phyloP scores from a whole-genome alignment of 2,113 vertebrate genomes.

The Eptesicus fuscus region DNA sequence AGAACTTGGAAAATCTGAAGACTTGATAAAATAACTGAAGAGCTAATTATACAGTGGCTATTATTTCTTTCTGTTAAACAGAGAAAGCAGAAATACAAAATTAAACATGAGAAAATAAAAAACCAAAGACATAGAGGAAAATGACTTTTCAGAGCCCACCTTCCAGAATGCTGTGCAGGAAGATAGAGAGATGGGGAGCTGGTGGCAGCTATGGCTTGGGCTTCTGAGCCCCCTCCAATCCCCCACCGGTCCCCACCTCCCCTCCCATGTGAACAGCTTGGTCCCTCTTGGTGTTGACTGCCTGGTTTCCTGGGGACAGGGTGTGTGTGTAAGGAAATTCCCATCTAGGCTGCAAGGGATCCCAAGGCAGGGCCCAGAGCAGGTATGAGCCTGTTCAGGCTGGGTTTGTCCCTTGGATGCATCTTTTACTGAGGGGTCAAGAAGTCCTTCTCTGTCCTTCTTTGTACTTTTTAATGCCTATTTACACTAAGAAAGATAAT shows the following conservation, averaged over 20 bases:
- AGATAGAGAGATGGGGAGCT: not conserved
- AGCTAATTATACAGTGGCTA: not conserved
- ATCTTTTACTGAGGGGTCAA: not conserved
- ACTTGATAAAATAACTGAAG: not conserved
- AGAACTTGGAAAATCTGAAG: not conserved
- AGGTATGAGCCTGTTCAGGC: not conserved
- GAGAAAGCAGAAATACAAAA: not conserved
- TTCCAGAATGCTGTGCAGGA: not conserved
- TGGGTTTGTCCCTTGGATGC: not conserved
- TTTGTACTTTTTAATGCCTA: not conserved
- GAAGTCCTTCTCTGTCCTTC: not conserved
- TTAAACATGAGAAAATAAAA: not conserved
- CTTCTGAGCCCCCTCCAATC: rapidly evolving
- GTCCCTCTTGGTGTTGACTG: not conserved
- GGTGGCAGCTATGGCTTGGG: not conserved
- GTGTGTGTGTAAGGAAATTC: not conserved
- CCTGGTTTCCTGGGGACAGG: not conserved
- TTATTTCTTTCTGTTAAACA: not conserved
- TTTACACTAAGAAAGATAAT: not conserved
- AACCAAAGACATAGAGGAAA: not conserved
- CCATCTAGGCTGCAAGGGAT: too few species aligned
- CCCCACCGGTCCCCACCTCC: not conserved
- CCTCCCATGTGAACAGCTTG: not conserved
- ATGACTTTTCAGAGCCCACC: not conserved
- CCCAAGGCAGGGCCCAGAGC: not conserved